These are phyloP conservation scores for Castor canadensis DNA, from an alignment of 2,113 vertebrate species.

Conservation along the genomic window DNA sequence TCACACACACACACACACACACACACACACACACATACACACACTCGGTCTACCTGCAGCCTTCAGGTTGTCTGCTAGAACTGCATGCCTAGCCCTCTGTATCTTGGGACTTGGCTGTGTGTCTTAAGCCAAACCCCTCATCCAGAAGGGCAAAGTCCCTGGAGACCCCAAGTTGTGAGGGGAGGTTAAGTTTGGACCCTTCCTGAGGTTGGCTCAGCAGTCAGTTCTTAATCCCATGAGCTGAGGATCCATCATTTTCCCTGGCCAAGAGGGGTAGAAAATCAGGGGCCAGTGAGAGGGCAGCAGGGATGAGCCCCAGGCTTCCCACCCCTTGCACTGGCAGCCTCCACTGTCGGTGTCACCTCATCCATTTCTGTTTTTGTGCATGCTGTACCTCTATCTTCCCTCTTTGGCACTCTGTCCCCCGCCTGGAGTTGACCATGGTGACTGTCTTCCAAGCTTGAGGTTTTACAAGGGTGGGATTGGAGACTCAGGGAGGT, in stretches of 20 bases:
- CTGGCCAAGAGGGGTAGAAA: too few species aligned
- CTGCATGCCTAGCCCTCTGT: too few species aligned
- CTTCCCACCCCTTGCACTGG: fast-evolving
- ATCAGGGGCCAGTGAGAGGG: too few species aligned
- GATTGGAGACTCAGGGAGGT: fast-evolving
- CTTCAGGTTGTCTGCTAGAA: too few species aligned
- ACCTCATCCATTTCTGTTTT: fast-evolving
- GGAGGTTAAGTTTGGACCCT: not conserved
- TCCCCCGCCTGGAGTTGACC: not conserved
- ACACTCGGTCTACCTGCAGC: not conserved
- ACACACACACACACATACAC: not conserved
- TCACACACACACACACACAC: not conserved
- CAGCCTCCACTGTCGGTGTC: not conserved
- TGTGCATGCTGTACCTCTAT: fast-evolving
- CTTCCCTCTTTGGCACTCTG: not conserved
- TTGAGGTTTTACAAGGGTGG: fast-evolving
- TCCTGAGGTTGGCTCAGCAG: not conserved
- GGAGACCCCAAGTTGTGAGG: not conserved
- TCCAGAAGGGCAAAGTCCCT: not conserved
- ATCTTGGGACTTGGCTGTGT: fast-evolving
- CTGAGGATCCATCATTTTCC: fast-evolving
- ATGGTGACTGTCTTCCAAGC: not conserved
- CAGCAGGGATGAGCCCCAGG: not conserved
- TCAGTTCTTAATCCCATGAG: not conserved
- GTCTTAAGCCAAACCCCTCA: not conserved